A percentile compares a stretch with the other conserved stretches of the same genome.
These are phyloP conservation scores for Drosophila trapezifrons DNA, from an alignment of 1,140 invertebrate species.

Conservation along the genomic window DNA sequence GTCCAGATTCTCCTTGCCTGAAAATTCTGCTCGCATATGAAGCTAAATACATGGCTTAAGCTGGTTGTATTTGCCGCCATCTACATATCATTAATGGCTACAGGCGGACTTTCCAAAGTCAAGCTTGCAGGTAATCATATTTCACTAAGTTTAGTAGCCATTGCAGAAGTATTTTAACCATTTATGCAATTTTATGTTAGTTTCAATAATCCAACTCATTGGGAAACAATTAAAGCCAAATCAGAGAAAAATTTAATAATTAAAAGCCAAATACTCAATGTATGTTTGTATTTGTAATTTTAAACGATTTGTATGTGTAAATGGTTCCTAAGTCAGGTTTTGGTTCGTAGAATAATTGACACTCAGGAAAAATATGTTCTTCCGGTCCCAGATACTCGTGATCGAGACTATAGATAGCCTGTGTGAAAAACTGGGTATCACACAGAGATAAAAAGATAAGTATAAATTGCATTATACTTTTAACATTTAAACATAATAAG, in stretches of 20 bases:
- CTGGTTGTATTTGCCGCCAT: constrained; percentile 20
- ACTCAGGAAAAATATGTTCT: too few species aligned
- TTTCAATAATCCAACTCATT: neutral
- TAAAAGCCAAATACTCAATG: neutral
- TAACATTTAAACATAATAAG: too few species aligned
- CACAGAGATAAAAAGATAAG: too few species aligned
- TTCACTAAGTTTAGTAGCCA: neutral
- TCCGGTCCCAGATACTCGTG: too few species aligned
- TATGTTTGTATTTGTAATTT: too few species aligned
- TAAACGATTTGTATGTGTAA: too few species aligned
- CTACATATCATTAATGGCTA: constrained; percentile 50
- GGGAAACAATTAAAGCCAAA: neutral
- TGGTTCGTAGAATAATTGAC: too few species aligned
- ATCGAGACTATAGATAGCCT: too few species aligned
- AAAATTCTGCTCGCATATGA: constrained; percentile 10
- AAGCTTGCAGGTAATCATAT: constrained; percentile 6
- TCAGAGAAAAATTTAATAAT: neutral
- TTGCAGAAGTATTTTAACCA: neutral
- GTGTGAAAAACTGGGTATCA: too few species aligned
- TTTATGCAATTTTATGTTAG: neutral
- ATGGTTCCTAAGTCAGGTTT: too few species aligned
- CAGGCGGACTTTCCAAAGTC: constrained; percentile 1
- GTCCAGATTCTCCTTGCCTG: constrained; percentile 34
- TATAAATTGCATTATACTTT: too few species aligned
- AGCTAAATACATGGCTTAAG: constrained; percentile 30